phyloP scores from a whole-genome alignment of 2,888 invertebrate species.

The Caenorhabditis drosophilae region DNA sequence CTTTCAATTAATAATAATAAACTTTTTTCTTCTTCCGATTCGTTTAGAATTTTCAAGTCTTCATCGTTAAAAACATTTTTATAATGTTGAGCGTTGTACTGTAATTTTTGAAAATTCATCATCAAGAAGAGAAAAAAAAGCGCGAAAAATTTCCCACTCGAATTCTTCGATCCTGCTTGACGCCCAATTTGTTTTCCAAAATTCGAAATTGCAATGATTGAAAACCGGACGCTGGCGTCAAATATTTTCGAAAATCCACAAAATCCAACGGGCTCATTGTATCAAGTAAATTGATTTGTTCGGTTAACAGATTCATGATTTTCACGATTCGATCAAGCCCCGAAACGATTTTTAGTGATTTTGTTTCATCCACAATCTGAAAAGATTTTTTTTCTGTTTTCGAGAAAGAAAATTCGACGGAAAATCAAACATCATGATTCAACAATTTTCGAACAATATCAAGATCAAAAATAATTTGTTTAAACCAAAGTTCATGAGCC shows the following conservation, averaged over 20 bases:
- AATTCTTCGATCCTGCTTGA: conserved; percentile 63
- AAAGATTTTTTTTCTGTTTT: conserved; percentile 22
- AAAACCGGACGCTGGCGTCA: conserved; percentile 95
- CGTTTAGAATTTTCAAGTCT: conserved; percentile 54
- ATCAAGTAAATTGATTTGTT: conserved; percentile 95
- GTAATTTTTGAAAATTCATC: conserved; percentile 7
- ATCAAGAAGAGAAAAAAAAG: neutral
- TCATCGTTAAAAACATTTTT: conserved; percentile 50
- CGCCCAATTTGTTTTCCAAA: conserved; percentile 87
- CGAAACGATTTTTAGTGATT: conserved; percentile 89
- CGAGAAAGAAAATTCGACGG: neutral
- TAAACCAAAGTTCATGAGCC: conserved; percentile 97
- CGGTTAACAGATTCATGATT: conserved; percentile 87
- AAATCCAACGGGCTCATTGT: conserved; percentile 99
- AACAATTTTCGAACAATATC: conserved; percentile 88
- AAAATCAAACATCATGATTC: conserved; percentile 54
- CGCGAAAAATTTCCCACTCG: conserved; percentile 14
- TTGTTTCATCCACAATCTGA: conserved; percentile 83
- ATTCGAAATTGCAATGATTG: conserved; percentile 93
- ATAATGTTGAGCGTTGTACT: conserved; percentile 89
- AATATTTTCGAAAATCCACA: conserved; percentile 90
- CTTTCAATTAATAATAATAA: conserved; percentile 82
- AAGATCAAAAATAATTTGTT: conserved; percentile 94
- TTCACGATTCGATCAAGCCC: conserved; percentile 87
- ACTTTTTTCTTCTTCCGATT: conserved; percentile 81